Base-by-base conservation (phyloP, 2,113 vertebrate species). In the Onychorhynchus coronatus region DNA sequence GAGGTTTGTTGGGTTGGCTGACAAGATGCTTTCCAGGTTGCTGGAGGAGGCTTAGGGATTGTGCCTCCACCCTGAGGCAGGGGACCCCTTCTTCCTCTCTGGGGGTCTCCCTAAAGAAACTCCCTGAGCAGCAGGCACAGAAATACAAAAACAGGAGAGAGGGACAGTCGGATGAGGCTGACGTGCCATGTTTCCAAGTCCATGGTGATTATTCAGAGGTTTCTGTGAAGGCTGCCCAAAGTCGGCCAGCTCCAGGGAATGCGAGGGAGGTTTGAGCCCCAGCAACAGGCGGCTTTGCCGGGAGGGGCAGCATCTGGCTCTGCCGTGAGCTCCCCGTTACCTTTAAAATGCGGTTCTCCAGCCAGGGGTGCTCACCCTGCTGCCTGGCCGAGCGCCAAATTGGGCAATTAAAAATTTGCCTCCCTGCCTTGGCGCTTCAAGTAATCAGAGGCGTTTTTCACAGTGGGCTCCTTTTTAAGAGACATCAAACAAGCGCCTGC, bases 131-230 rank as follows among this genome's bases (percentile, higher is more conserved):
- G 31, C 58, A 41, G 37, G 50, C 49, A 2, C 4, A 3, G n/a
- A n/a, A 50, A 56, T 3, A 19, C 8, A 8, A 5, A n/a, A 33
- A 0, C 25, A 28, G 31, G 18, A 24, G 39, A 49, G 33, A 15
- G 6, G 4, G 30, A 11, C 9, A 3, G 44, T 28, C 2, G 3
- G 0, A 0, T 12, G 47, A 28, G 30, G 42, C 24, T 16, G 0
- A 1, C 1, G 3, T 49, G 55, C 50, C 3, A 2, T 0, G 0
- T 35, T 82, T 74, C 66, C 0, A 77, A 73, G 59, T 23, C 39
- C 1, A 1, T 61, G n/a, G 42, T 24, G 5, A 6, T 70, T 28
- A 14, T 67, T 68, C 66, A 55, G 81, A 41, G 52, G 8, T 78
- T 68, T 53, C 70, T 65, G 47, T 16, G 85, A 63, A 52, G 39